Percentiles rank a stretch among this genome's conserved stretches.
These are phyloP conservation scores for Deroplatys truncata DNA, from an alignment of 2,888 invertebrate genomes.

Conservation along the genomic window DNA sequence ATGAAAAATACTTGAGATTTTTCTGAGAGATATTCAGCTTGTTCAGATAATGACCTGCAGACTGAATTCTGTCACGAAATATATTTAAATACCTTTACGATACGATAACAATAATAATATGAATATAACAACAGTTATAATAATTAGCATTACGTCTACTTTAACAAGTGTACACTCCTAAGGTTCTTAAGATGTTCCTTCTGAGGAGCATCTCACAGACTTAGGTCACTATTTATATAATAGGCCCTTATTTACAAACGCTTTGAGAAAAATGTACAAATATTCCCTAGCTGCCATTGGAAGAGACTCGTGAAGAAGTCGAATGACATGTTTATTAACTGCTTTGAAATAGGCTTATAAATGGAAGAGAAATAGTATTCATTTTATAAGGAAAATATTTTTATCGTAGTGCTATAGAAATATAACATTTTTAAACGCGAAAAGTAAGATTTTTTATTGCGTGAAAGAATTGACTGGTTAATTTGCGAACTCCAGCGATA, in stretches of 20 bases:
- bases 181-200: not conserved
- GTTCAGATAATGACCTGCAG: not conserved
- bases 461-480: not conserved
- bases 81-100: not conserved
- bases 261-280: not conserved
- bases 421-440: not conserved
- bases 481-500: not conserved
- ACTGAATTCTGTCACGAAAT: not conserved
- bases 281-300: constrained; percentile 14
- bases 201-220: not conserved
- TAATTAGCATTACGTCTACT: not conserved
- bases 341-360: not conserved
- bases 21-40: not conserved
- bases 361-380: not conserved
- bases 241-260: constrained; percentile 1
- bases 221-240: not conserved
- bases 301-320: constrained; percentile 12
- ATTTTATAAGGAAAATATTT: not conserved
- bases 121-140: not conserved
- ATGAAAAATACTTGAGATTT: too few species aligned
- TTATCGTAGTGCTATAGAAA: not conserved
- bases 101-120: not conserved
- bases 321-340: not conserved
- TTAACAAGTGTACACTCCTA: not conserved
- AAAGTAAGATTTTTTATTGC: not conserved